These are phyloP conservation scores for Daboia siamensis DNA, from an alignment of 2,113 vertebrate genomes.

Conservation along the genomic window DNA sequence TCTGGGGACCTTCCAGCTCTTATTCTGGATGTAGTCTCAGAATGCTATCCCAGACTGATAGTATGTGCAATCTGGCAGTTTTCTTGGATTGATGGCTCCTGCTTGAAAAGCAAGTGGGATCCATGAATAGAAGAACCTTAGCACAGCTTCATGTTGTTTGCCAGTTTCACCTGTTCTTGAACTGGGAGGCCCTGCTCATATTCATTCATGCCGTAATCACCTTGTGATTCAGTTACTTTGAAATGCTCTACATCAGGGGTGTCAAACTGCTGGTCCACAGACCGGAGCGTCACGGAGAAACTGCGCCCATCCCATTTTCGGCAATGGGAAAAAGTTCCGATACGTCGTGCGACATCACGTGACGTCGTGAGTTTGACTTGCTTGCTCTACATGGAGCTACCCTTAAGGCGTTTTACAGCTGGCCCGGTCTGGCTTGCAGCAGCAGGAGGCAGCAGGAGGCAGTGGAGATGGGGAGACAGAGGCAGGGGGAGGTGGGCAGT, in stretches of 20 bases:
- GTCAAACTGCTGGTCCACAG: no score
- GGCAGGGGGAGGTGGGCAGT: no score
- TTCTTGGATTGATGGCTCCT: not conserved
- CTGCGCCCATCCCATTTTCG: no score
- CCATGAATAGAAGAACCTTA: not conserved
- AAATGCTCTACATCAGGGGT: not conserved
- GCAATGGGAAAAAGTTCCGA: no score
- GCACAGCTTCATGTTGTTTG: not conserved
- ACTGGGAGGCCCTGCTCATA: not conserved
- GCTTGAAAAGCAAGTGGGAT: not conserved
- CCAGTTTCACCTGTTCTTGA: not conserved
- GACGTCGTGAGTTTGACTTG: no score
- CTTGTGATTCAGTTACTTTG: not conserved
- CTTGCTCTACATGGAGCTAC: not conserved
- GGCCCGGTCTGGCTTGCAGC: no score
- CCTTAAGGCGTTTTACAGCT: not conserved
- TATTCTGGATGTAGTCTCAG: not conserved
- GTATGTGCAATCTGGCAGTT: not conserved
- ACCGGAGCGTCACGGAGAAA: no score
- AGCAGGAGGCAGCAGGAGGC: no score
- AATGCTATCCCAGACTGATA: not conserved
- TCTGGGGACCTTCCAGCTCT: not conserved
- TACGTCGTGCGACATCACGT: no score
- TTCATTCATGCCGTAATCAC: not conserved
- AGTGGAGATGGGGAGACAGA: no score